Conservation (phyloP, 2,113 vertebrate genomes). For the Struthidea cinerea region DNA sequence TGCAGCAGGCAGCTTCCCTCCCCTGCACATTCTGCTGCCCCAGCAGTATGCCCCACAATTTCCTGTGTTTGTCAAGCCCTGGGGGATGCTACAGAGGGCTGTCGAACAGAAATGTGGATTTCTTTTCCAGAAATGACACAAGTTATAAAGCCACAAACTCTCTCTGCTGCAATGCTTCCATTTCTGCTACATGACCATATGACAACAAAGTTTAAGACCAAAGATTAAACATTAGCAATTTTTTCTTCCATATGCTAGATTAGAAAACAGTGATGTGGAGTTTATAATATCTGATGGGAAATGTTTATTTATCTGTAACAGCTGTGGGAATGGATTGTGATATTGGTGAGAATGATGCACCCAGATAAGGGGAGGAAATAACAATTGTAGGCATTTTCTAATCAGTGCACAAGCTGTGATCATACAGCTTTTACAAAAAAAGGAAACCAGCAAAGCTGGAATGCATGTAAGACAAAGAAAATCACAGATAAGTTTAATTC, state of each 20-base stretch:
- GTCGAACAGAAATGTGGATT: neutral
- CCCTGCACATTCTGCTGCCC: neutral
- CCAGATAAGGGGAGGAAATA: neutral
- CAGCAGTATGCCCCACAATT: neutral
- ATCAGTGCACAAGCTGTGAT: neutral
- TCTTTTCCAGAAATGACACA: neutral
- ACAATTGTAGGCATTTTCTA: neutral
- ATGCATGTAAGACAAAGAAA: neutral
- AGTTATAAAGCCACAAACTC: neutral
- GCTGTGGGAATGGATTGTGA: accelerated
- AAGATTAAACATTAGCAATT: neutral
- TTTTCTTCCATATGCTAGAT: neutral
- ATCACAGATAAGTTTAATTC: neutral
- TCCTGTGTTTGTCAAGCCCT: constrained; percentile 1
- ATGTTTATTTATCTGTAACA: neutral
- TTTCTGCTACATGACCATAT: neutral
- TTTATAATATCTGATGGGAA: neutral
- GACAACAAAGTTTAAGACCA: neutral
- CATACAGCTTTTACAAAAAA: neutral
- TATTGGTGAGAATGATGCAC: neutral
- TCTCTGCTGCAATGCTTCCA: neutral
- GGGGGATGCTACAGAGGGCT: neutral
- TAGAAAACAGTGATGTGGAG: neutral
- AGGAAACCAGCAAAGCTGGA: neutral
- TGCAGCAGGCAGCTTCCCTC: neutral